Conservation (phyloP, 92 coral and sea anemone genomes). For the Porites rus region DNA sequence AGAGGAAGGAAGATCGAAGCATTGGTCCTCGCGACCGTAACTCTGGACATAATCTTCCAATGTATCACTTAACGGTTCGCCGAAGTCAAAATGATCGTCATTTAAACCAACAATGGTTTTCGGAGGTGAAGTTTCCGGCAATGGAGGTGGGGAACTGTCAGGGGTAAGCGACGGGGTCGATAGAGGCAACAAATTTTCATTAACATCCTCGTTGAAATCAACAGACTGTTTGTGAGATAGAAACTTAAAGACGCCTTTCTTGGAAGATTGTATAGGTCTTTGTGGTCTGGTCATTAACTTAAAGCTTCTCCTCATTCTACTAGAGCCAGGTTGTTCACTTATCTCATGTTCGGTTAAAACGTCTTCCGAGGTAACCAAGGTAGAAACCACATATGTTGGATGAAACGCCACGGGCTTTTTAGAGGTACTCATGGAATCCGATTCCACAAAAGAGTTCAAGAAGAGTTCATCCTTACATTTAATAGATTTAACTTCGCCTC, state of each 20-base stretch:
- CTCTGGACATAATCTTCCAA: not conserved
- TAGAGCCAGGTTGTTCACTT: too few relatives aligned
- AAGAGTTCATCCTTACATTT: not conserved
- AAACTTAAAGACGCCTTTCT: too few relatives aligned
- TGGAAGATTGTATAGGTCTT: too few relatives aligned
- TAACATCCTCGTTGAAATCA: not conserved
- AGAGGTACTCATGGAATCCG: not conserved
- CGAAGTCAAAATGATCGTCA: slow-evolving; percentile 17
- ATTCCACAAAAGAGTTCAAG: not conserved
- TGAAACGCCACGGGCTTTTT: too few relatives aligned
- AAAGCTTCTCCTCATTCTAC: too few relatives aligned
- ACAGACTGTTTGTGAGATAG: not conserved
- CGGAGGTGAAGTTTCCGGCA: slow-evolving; percentile 39
- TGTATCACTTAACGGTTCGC: slow-evolving; percentile 4
- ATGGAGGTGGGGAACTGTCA: slow-evolving; percentile 35
- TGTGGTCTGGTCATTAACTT: too few relatives aligned
- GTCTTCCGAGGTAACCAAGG: too few relatives aligned
- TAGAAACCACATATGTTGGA: too few relatives aligned
- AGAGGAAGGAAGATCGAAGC: not conserved
- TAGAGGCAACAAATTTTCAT: not conserved
- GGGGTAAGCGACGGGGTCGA: not conserved
- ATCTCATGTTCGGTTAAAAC: too few relatives aligned
- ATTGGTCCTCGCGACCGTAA: not conserved
- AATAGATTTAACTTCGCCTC: not conserved
- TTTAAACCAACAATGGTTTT: not conserved